Evolutionary conservation across 1,140 invertebrate species (phyloP).

Genomic region (Pseudobourletiella spinata): DNA sequence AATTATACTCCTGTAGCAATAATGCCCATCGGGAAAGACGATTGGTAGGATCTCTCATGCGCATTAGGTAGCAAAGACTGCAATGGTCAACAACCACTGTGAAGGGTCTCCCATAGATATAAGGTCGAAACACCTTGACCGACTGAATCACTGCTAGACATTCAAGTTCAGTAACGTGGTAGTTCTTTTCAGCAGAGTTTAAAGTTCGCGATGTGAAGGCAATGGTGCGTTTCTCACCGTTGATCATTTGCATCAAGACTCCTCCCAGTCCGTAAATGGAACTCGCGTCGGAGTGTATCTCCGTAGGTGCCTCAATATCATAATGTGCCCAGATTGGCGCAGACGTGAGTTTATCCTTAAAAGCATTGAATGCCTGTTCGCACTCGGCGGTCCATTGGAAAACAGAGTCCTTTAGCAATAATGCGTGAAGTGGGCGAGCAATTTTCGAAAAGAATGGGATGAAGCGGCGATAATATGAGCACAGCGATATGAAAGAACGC

Average conservation of each 20-base stretch:
- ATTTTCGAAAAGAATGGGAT: slow-evolving; percentile 3
- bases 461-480: slow-evolving; percentile 7
- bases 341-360: background rate
- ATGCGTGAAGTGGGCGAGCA: background rate
- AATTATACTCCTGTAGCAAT: slow-evolving; percentile 1
- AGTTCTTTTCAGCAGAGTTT: slow-evolving; percentile 39
- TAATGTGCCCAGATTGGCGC: slow-evolving; percentile 9
- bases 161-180: slow-evolving; percentile 41
- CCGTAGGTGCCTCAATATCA: background rate
- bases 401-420: background rate
- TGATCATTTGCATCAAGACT: slow-evolving; percentile 19
- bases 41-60: background rate
- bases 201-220: slow-evolving; percentile 43
- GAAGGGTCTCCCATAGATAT: slow-evolving; percentile 17
- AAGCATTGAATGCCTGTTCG: slow-evolving; percentile 2
- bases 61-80: background rate
- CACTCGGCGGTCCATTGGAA: slow-evolving; percentile 4
- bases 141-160: slow-evolving; percentile 41
- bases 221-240: background rate
- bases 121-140: slow-evolving; percentile 11
- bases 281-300: background rate
- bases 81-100: slow-evolving; percentile 6
- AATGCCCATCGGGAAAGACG: slow-evolving; percentile 5
- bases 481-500: background rate
- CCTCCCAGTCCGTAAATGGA: background rate